These are phyloP conservation scores for Eudasyphora cyanicolor DNA, from an alignment of 2,888 invertebrate species.

Conservation along the genomic window DNA sequence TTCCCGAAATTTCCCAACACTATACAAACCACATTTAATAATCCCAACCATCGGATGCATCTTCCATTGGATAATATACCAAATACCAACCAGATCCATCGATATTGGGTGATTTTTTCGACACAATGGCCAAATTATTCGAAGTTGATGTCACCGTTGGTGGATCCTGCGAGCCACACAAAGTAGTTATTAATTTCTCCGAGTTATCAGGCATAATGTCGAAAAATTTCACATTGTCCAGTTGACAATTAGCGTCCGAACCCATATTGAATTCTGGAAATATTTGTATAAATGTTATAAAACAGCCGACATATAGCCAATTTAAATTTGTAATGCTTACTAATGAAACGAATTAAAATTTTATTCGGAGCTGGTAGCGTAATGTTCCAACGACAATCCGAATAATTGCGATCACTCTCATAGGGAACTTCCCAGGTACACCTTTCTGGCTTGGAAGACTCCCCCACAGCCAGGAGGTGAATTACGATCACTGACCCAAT, in stretches of 20 bases:
- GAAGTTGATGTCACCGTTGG: conserved; percentile 80
- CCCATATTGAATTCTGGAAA: conserved; percentile 83
- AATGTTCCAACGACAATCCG: conserved; percentile 84
- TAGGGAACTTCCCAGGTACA: conserved; percentile 85
- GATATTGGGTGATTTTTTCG: conserved; percentile 85
- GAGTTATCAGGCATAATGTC: conserved; percentile 79
- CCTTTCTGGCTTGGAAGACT: conserved; percentile 65
- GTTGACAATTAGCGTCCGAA: conserved; percentile 82
- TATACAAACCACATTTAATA: neutral
- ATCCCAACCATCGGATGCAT: too few relatives aligned
- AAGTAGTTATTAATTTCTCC: conserved; percentile 76
- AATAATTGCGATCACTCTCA: conserved; percentile 81
- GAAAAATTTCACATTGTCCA: conserved; percentile 84
- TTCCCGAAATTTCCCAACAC: neutral
- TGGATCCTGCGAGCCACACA: conserved; percentile 81
- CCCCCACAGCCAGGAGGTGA: conserved; percentile 74
- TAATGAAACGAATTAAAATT: conserved; percentile 67
- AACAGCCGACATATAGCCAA: neutral
- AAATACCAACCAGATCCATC: conserved; percentile 85
- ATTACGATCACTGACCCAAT: conserved; percentile 67
- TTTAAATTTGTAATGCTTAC: conserved; percentile 69
- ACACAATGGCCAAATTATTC: conserved; percentile 79
- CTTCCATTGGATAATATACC: neutral
- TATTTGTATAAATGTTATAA: neutral
- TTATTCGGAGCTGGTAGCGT: conserved; percentile 80